A percentile compares a stretch with the other conserved stretches of the same genome.
Evolutionary conservation across 1,140 invertebrate genomes (phyloP).

Genomic region (Halictus rubicundus): DNA sequence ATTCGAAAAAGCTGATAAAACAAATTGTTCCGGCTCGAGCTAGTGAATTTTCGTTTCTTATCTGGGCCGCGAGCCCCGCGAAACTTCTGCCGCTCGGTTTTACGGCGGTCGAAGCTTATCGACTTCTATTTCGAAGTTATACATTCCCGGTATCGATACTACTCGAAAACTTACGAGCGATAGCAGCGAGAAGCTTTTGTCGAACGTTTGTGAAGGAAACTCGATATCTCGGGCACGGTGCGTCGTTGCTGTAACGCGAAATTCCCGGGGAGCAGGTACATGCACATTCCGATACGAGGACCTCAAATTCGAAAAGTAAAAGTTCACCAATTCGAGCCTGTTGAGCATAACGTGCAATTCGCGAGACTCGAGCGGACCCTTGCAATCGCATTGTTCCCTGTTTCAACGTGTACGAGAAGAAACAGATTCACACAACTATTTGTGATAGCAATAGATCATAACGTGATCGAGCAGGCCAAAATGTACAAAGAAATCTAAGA

Average conservation of each 20-base stretch:
- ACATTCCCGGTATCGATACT: neutral
- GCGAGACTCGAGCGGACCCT: no score
- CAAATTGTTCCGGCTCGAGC: neutral
- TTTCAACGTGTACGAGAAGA: no score
- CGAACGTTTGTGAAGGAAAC: neutral
- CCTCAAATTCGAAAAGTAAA: no score
- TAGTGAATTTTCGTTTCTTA: neutral
- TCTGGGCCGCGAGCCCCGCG: no score
- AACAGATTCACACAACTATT: no score
- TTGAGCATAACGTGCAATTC: no score
- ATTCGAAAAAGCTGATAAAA: neutral
- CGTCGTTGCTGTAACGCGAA: neutral
- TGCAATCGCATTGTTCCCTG: no score
- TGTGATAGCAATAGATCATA: no score
- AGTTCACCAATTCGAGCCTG: no score
- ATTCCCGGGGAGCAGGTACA: neutral
- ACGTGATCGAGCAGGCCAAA: no score
- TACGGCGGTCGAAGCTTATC: neutral
- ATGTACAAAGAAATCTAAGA: no score
- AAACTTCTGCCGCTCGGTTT: neutral
- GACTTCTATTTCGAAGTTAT: neutral
- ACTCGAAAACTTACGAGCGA: neutral
- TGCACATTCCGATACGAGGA: neutral
- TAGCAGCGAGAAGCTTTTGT: neutral
- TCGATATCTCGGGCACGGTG: neutral